Evolutionary conservation across 2,797 vertebrate species (phyloP).

Genomic region (Novumbra hubbsi): DNA sequence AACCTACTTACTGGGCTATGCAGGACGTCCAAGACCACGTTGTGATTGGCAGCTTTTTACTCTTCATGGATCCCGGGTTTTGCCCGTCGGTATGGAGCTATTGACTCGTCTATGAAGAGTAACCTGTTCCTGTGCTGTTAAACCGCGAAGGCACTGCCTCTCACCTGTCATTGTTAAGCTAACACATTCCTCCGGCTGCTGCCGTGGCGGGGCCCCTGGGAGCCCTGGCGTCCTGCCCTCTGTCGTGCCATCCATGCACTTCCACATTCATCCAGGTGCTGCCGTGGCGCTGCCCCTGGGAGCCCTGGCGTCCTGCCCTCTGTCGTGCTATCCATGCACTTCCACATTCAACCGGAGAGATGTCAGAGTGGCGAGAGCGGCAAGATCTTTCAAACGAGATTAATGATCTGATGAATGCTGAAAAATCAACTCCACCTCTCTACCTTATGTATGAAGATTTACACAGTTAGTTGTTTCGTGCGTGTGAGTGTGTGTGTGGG

Average conservation of each 20-base stretch:
- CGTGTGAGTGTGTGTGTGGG: conserved; percentile 13
- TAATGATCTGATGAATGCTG: background rate
- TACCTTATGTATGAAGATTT: background rate
- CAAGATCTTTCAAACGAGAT: background rate
- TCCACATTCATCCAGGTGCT: conserved; percentile 35
- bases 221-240: conserved; percentile 46
- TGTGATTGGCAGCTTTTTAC: background rate
- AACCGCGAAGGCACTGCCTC: background rate
- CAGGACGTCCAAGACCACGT: background rate
- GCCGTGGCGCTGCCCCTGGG: conserved; percentile 19
- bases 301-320: conserved; percentile 46
- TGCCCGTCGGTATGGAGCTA: background rate
- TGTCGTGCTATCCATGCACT: conserved; percentile 32
- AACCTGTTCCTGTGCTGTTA: background rate
- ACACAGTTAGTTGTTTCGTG: background rate
- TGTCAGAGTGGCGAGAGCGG: conserved; percentile 6
- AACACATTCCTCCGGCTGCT: conserved; percentile 47
- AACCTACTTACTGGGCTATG: background rate
- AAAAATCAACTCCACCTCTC: background rate
- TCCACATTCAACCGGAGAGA: conserved; percentile 23
- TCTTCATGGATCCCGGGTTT: background rate
- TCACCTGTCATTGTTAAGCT: conserved; percentile 53
- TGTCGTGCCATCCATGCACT: conserved; percentile 32
- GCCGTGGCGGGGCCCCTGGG: conserved; percentile 19
- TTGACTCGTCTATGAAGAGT: background rate